Evolutionary conservation across 2,113 vertebrate species (phyloP).

Genomic region (Labeo rohita): DNA sequence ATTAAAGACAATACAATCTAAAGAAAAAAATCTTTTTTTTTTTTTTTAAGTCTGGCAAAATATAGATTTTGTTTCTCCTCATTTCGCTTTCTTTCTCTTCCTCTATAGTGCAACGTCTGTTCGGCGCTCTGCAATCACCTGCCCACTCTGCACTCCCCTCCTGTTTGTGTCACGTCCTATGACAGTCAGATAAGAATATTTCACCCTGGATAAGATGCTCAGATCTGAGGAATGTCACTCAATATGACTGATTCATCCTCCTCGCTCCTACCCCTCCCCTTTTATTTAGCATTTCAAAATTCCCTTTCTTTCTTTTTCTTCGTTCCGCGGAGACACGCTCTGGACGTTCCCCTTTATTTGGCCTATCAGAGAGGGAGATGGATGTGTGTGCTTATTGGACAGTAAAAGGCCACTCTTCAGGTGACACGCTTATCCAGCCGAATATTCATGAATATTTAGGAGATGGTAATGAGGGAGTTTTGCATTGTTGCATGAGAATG

Average conservation of each 20-base stretch:
- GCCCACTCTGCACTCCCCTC: constrained; percentile 79
- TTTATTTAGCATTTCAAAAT: constrained; percentile 92
- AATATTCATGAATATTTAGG: constrained; percentile 99
- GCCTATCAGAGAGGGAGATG: constrained; percentile 84
- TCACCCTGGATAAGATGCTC: constrained; percentile 88
- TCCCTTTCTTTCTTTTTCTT: constrained; percentile 77
- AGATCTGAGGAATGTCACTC: constrained; percentile 95
- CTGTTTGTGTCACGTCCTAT: constrained; percentile 89
- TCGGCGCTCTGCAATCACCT: constrained; percentile 79
- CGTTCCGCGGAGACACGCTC: constrained; percentile 75
- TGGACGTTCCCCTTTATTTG: constrained; percentile 82
- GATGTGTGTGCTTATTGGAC: constrained; percentile 96
- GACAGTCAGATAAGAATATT: constrained; percentile 93
- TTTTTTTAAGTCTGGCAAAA: neutral
- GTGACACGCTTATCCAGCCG: constrained; percentile 90
- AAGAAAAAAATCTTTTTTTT: neutral
- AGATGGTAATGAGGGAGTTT: constrained; percentile 95
- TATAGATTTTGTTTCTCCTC: neutral
- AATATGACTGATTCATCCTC: constrained; percentile 85
- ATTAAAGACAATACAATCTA: neutral
- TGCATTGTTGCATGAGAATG: constrained; percentile 99
- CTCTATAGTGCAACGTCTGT: constrained; percentile 76
- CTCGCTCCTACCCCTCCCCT: constrained; percentile 54
- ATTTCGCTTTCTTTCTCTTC: neutral
- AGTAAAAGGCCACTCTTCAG: constrained; percentile 94